These are phyloP conservation scores for Phortica magna DNA, from an alignment of 2,888 invertebrate genomes.

Conservation along the genomic window DNA sequence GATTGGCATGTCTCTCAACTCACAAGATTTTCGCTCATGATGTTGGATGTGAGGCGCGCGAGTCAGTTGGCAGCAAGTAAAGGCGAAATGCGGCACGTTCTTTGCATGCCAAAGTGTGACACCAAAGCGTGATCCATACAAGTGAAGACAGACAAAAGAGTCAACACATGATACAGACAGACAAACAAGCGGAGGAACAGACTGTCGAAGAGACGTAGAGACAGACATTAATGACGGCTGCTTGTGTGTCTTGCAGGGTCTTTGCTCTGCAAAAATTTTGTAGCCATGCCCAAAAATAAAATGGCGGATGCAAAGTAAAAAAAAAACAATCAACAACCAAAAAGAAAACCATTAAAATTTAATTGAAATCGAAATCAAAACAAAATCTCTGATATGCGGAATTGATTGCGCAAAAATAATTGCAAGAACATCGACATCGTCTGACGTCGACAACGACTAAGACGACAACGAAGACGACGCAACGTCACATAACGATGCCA, in stretches of 20 bases:
- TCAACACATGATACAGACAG: neutral
- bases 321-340: constrained; percentile 41
- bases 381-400: constrained; percentile 74
- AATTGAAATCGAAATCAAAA: constrained; percentile 69
- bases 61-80: neutral
- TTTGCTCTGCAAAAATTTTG: constrained; percentile 52
- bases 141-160: constrained; percentile 11
- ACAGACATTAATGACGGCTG: neutral
- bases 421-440: constrained; percentile 67
- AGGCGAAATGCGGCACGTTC: constrained; percentile 50
- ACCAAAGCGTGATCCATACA: constrained; percentile 60
- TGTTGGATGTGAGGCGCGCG: constrained; percentile 21
- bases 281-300: neutral
- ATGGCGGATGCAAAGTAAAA: constrained; percentile 20
- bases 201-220: neutral
- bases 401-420: constrained; percentile 69
- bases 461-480: neutral
- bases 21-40: constrained; percentile 58
- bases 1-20: neutral
- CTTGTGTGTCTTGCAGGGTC: constrained; percentile 47
- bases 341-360: constrained; percentile 40
- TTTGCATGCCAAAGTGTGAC: constrained; percentile 66
- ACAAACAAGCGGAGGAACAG: neutral
- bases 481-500: neutral
- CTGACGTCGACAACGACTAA: neutral